These are phyloP conservation scores for Gymnocypris eckloni DNA, from an alignment of 2,797 vertebrate species.

Conservation along the genomic window DNA sequence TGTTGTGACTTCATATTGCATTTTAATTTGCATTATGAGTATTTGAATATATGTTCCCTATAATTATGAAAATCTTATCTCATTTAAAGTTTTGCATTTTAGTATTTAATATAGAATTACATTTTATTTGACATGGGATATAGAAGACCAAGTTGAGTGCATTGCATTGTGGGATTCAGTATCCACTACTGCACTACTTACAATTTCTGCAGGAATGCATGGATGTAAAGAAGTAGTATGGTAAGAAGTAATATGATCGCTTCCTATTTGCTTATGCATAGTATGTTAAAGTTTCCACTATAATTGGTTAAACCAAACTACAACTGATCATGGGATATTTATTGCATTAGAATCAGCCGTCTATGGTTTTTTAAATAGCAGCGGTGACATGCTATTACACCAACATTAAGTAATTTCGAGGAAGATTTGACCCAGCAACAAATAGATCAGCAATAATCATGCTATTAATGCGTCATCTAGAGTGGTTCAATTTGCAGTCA, in stretches of 20 bases:
- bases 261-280: not conserved
- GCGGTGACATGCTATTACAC: slow-evolving; percentile 21
- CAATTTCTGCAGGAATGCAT: not conserved
- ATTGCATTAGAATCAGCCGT: not conserved
- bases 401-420: slow-evolving; percentile 34
- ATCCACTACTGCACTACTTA: not conserved
- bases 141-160: not conserved
- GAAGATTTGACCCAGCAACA: slow-evolving; percentile 46
- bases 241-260: not conserved
- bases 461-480: slow-evolving; percentile 52
- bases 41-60: too few species aligned
- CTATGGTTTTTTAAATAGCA: slow-evolving; percentile 32
- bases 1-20: not conserved
- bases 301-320: not conserved
- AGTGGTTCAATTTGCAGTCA: slow-evolving; percentile 56
- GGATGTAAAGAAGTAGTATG: not conserved
- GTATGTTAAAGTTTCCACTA: not conserved
- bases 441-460: slow-evolving; percentile 54
- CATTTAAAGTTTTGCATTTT: not conserved
- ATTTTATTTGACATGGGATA: not conserved
- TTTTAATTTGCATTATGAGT: not conserved
- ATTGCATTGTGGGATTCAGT: not conserved
- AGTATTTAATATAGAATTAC: not conserved
- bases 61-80: not conserved
- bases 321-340: slow-evolving; percentile 4